A percentile compares a stretch with the other conserved stretches of the same genome.
phyloP scores from a whole-genome alignment of 2,797 vertebrate species.

The Poecilia picta region DNA sequence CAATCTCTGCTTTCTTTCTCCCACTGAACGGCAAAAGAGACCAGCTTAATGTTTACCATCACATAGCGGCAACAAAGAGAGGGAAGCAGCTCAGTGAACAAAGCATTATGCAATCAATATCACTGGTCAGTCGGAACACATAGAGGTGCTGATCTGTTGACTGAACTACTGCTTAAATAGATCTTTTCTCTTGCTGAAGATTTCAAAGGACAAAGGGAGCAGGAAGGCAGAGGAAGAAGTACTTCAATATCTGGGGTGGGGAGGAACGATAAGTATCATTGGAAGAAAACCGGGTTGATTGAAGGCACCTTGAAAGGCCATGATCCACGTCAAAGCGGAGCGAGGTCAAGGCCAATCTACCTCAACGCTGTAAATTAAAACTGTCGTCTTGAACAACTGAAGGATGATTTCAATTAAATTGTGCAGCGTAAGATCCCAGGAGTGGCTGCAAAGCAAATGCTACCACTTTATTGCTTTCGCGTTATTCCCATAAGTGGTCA shows the following conservation, averaged over 20 bases:
- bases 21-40: slow-evolving; percentile 52
- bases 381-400: slow-evolving; percentile 71
- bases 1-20: slow-evolving; percentile 41
- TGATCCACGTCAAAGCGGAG: slow-evolving; percentile 68
- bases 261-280: slow-evolving; percentile 32
- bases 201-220: slow-evolving; percentile 48
- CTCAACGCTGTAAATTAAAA: slow-evolving; percentile 81
- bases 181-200: slow-evolving; percentile 50
- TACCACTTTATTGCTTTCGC: slow-evolving; percentile 41
- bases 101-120: slow-evolving; percentile 81
- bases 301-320: slow-evolving; percentile 52
- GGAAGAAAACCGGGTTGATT: slow-evolving; percentile 56
- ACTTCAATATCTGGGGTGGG: slow-evolving; percentile 8
- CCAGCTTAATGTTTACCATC: slow-evolving; percentile 53
- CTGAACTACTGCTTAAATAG: slow-evolving; percentile 73
- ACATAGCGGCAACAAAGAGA: slow-evolving; percentile 69
- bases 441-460: slow-evolving; percentile 50
- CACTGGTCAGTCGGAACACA: slow-evolving; percentile 76
- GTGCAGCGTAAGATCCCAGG: slow-evolving; percentile 41
- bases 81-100: slow-evolving; percentile 64
- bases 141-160: slow-evolving; percentile 75
- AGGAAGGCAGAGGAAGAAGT: slow-evolving; percentile 28
- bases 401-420: slow-evolving; percentile 78
- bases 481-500: slow-evolving; percentile 26
- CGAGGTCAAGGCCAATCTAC: slow-evolving; percentile 72